phyloP scores from a whole-genome alignment of 1,140 invertebrate genomes.

The Carcinoscorpius rotundicauda region DNA sequence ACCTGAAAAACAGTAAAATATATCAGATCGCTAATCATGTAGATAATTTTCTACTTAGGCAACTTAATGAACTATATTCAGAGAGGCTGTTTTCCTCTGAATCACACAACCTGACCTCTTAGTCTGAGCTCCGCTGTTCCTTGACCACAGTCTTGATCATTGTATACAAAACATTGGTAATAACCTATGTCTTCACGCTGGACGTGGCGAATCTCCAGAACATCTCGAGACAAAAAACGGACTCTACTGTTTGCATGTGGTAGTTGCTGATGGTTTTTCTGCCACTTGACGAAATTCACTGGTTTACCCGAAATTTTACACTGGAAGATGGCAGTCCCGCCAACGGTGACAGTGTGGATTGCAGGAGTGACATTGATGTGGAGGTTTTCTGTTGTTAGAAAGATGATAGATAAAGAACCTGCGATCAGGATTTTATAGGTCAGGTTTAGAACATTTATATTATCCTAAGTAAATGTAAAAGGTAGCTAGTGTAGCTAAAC shows the following conservation, averaged over 20 bases:
- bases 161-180: conserved; percentile 54
- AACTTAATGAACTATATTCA: too few species aligned
- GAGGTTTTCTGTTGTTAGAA: conserved; percentile 9
- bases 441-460: too few species aligned
- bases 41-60: too few species aligned
- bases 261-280: conserved; percentile 66
- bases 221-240: conserved; percentile 15
- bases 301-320: conserved; percentile 53
- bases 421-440: too few species aligned
- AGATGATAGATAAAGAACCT: too few species aligned
- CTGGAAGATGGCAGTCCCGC: conserved; percentile 23
- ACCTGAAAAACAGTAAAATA: too few species aligned
- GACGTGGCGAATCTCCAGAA: conserved; percentile 45
- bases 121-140: conserved; percentile 44
- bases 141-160: conserved; percentile 67
- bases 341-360: conserved; percentile 15
- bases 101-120: conserved; percentile 28
- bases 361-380: conserved; percentile 11
- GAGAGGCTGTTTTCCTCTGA: too few species aligned
- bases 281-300: conserved; percentile 76
- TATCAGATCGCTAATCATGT: too few species aligned
- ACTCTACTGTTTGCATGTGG: conserved; percentile 11
- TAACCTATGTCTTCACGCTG: conserved; percentile 69
- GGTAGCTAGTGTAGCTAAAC: too few species aligned
- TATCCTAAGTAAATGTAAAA: too few species aligned